Conservation (phyloP, 2,797 vertebrate species). For the Perodicticus potto region DNA sequence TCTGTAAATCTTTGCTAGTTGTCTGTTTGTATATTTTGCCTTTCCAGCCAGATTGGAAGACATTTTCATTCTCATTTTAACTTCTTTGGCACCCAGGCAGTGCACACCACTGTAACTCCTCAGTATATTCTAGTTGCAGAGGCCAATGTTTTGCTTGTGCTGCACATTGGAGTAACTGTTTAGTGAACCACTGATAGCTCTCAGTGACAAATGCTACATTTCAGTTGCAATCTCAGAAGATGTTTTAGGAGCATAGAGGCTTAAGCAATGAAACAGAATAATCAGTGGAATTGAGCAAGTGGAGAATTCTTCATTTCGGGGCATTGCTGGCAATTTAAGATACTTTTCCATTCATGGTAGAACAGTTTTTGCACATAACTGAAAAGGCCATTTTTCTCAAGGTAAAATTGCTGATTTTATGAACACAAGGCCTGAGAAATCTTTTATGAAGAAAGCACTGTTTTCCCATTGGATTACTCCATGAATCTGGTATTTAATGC, state of each 20-base stretch:
- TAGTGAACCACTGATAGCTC: not conserved
- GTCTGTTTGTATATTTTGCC: slow-evolving; percentile 21
- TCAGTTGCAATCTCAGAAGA: slow-evolving; percentile 53
- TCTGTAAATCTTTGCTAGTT: slow-evolving; percentile 42
- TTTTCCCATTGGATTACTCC: slow-evolving; percentile 48
- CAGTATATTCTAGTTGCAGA: slow-evolving; percentile 39
- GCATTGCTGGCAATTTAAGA: slow-evolving; percentile 59
- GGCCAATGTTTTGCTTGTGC: slow-evolving; percentile 6
- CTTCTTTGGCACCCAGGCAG: not conserved
- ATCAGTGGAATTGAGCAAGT: slow-evolving; percentile 46
- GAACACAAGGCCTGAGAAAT: slow-evolving; percentile 8
- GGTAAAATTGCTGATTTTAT: slow-evolving; percentile 65
- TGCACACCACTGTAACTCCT: not conserved
- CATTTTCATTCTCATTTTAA: not conserved
- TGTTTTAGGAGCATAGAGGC: slow-evolving; percentile 43
- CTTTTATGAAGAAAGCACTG: not conserved
- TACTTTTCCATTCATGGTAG: slow-evolving; percentile 49
- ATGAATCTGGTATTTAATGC: slow-evolving; percentile 49
- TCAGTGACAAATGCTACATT: slow-evolving; percentile 22
- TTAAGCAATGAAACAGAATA: slow-evolving; percentile 50
- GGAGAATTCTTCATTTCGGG: slow-evolving; percentile 35
- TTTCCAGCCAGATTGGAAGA: slow-evolving; percentile 40
- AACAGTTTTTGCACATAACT: slow-evolving; percentile 29
- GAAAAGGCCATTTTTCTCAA: slow-evolving; percentile 56
- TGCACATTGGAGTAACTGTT: slow-evolving; percentile 7